Base-by-base conservation (phyloP, 1,140 invertebrate species). In the Coelopa frigida region DNA sequence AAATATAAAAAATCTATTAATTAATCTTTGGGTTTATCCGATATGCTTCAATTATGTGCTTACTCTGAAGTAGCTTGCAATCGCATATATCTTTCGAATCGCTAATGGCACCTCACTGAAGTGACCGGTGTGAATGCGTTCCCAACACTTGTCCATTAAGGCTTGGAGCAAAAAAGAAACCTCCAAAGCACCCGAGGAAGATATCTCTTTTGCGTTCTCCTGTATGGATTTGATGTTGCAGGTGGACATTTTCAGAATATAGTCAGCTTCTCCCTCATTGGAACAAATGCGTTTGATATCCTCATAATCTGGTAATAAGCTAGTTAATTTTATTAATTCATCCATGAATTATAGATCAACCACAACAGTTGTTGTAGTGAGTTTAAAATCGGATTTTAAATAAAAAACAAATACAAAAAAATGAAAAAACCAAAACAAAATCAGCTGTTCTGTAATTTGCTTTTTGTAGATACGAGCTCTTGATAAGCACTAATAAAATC, bases 81-180 rank as follows among this genome's bases (percentile, higher is more conserved):
- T 59, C 11, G 81, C 78, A 59, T 83, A 82, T 36, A 75, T 73
- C 61, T 79, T 77, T 54, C 81, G 73, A 35, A 77, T 67, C 17
- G 56, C 68, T 31, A 76, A 49, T 23, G 76, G 70, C 11, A 93
- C 87, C 59, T 82, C 75, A 73, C 83, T 87, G 84, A 89, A 94
- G 57, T 89, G 79, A 1, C 89, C 89, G 35, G 83, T 83, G 71
- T 93, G 89, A 11, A 93, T 73, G 54, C 78, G 72, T 70, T 93
- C 87, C 82, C 87, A 89, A 51, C 75, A 75, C 57, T 77, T 76
- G 68, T 89, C 85, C 33, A 88, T 69, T 44, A 87, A 73, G 24
- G 74, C 74, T 57, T 78, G 70, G 20, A 77, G 55, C 52, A 70
- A 52, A 50, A 69, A 64, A 39, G 65, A 51, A 17, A 63, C 52